Conservation (phyloP, 1,140 invertebrate genomes). For the Phymorhynchus buccinoides region DNA sequence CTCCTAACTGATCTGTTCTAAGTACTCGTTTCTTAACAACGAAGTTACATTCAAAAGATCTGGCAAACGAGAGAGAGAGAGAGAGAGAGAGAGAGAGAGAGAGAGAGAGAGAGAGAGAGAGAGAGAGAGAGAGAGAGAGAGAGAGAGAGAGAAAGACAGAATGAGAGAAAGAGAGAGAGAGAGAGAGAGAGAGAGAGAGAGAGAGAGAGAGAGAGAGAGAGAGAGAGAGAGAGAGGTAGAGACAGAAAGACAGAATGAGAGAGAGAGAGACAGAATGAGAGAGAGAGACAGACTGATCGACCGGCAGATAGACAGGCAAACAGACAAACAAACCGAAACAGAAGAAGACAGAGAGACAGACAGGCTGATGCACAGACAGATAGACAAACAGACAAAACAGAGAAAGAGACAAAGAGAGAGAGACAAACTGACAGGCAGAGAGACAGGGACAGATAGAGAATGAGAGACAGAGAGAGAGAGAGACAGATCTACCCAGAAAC, state of each 20-base stretch:
- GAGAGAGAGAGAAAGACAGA: conserved; percentile 4
- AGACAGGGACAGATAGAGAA: too few species aligned
- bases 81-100: conserved; percentile 35
- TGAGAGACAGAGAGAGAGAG: too few species aligned
- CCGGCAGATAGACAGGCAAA: too few species aligned
- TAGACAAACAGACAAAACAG: too few species aligned
- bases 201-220: conserved; percentile 37
- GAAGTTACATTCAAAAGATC: not conserved
- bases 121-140: not conserved
- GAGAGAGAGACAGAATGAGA: not conserved
- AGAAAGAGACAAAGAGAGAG: too few species aligned
- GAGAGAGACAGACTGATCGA: not conserved
- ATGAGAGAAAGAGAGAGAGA: conserved; percentile 15
- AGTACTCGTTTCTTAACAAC: not conserved
- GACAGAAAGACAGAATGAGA: conserved; percentile 23
- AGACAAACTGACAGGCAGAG: too few species aligned
- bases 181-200: conserved; percentile 35
- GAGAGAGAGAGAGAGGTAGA: conserved; percentile 16
- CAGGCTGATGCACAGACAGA: too few species aligned
- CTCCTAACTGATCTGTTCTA: not conserved
- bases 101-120: conserved; percentile 37
- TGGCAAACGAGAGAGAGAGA: conserved; percentile 14
- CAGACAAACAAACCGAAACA: not conserved
- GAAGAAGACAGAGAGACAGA: not conserved
- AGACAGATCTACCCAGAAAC: too few species aligned